A percentile compares a stretch with the other conserved stretches of the same genome.
Evolutionary conservation across 2,797 vertebrate genomes (phyloP).

Genomic region (Hylomyscus alleni): DNA sequence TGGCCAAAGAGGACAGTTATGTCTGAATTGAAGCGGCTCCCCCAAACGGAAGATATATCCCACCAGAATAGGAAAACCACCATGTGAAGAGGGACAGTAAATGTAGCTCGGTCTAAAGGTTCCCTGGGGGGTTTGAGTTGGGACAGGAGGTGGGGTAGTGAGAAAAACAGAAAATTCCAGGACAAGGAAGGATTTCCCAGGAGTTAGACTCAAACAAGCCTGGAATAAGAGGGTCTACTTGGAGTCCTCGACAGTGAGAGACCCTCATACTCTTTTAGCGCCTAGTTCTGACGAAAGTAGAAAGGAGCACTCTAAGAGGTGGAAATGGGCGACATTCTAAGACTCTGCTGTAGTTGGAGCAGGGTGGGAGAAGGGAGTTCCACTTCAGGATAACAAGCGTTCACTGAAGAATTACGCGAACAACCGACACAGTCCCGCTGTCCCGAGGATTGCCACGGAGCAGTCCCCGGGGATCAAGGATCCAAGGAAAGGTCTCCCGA

Average conservation of each 20-base stretch:
- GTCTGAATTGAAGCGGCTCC: background rate
- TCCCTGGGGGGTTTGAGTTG: background rate
- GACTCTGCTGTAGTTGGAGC: background rate
- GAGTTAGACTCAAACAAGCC: background rate
- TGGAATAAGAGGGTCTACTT: background rate
- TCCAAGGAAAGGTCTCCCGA: background rate
- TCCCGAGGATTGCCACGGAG: background rate
- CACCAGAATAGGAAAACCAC: background rate
- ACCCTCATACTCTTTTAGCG: background rate
- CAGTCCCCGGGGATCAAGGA: background rate
- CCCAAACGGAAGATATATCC: background rate
- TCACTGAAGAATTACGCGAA: conserved; percentile 6
- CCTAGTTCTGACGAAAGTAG: conserved; percentile 3
- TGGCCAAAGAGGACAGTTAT: background rate
- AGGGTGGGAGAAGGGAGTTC: background rate
- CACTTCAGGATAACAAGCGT: background rate
- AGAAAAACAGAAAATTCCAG: background rate
- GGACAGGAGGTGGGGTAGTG: background rate
- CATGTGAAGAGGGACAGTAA: background rate
- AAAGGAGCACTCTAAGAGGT: background rate
- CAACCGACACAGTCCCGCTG: background rate
- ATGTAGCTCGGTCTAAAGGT: background rate
- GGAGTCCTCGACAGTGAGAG: background rate
- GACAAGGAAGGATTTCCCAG: background rate
- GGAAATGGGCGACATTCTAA: background rate